These are phyloP conservation scores for Enteromius radiatus DNA, from an alignment of 2,797 vertebrate genomes.

Conservation along the genomic window DNA sequence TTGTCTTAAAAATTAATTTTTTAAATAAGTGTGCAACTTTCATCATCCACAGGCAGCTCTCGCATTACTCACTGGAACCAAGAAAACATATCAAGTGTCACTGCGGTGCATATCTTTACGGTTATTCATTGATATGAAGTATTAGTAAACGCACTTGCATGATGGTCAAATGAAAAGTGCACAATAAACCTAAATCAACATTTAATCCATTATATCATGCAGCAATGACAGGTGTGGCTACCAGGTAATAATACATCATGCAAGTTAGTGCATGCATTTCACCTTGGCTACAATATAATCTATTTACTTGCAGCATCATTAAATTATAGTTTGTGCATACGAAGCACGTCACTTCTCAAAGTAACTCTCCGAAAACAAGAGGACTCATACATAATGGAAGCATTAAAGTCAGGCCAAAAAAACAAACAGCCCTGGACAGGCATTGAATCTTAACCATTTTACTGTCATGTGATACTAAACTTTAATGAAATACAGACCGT, in stretches of 20 bases:
- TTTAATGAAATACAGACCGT: slow-evolving; percentile 25
- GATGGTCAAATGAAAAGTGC: neutral
- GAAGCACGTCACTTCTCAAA: neutral
- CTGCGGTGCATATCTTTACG: neutral
- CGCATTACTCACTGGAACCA: too few relatives aligned
- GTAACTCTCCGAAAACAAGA: neutral
- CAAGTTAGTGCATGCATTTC: neutral
- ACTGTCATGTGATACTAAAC: slow-evolving; percentile 14
- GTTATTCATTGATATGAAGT: neutral
- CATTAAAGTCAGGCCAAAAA: neutral
- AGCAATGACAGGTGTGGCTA: neutral
- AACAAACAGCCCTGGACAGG: neutral
- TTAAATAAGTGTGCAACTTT: neutral
- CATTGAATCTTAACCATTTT: neutral
- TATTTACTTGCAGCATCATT: neutral
- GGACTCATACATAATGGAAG: neutral
- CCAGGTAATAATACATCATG: neutral
- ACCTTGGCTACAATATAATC: neutral
- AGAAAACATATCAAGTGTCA: neutral
- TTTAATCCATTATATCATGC: neutral
- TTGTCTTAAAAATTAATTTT: neutral
- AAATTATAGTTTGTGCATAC: neutral
- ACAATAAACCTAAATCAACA: slow-evolving; percentile 10
- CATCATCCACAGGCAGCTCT: neutral
- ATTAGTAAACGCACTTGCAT: neutral